phyloP scores from a whole-genome alignment of 1,140 invertebrate species.

The Mesaphorura yosii region DNA sequence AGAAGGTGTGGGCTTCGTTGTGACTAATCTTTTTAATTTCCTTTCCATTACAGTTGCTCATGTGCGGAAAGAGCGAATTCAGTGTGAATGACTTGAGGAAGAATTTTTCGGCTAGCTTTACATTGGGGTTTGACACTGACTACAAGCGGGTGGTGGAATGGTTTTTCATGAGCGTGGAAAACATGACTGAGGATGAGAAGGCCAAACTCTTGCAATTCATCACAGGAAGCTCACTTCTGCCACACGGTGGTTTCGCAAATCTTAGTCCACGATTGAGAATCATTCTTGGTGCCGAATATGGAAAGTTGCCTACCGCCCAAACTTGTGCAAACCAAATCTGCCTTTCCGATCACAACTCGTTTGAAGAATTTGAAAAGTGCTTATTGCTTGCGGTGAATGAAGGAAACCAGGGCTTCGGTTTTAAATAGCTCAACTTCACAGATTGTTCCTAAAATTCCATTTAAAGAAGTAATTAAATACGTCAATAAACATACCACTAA shows the following conservation, averaged over 20 bases:
- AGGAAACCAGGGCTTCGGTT: slow-evolving; percentile 86
- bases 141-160: slow-evolving; percentile 61
- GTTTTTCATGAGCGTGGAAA: slow-evolving; percentile 87
- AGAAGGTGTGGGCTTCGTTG: too few species aligned
- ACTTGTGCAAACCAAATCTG: slow-evolving; percentile 61
- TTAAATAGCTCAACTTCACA: too few species aligned
- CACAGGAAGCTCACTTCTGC: slow-evolving; percentile 80
- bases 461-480: too few species aligned
- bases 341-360: slow-evolving; percentile 80
- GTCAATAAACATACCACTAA: too few species aligned
- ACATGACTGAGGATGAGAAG: slow-evolving; percentile 85
- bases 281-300: slow-evolving; percentile 66
- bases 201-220: slow-evolving; percentile 83
- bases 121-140: not conserved
- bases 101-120: slow-evolving; percentile 49
- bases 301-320: slow-evolving; percentile 75
- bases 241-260: slow-evolving; percentile 74
- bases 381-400: slow-evolving; percentile 83
- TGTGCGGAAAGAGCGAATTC: slow-evolving; percentile 22
- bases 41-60: slow-evolving; percentile 14
- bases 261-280: slow-evolving; percentile 82
- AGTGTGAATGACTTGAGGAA: slow-evolving; percentile 19
- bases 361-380: slow-evolving; percentile 83
- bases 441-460: too few species aligned
- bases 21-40: not conserved